A percentile compares a stretch with the other conserved stretches of the same genome.
Evolutionary conservation across 2,797 vertebrate species (phyloP).

Genomic region (Sebastes baramenuke): DNA sequence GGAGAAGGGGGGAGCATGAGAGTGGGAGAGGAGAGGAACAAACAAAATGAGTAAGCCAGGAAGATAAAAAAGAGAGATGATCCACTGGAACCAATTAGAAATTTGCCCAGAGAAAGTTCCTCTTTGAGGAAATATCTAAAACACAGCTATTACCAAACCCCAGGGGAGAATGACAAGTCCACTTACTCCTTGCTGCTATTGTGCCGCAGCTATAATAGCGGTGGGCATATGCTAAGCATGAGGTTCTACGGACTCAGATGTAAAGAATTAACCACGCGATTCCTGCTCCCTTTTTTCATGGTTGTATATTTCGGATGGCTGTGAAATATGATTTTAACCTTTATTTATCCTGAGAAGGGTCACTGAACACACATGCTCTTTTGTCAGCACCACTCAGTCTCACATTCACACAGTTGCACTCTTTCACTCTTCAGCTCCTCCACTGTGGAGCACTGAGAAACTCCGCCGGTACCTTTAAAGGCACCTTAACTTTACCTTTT

Average conservation of each 20-base stretch:
- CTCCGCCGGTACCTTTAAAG: background rate
- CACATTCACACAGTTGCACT: constrained; percentile 27
- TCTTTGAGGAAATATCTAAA: constrained; percentile 70
- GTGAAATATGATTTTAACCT: constrained; percentile 57
- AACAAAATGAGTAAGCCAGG: constrained; percentile 38
- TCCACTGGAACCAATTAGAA: constrained; percentile 82
- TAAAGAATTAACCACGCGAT: constrained; percentile 25
- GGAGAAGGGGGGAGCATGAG: constrained; percentile 39
- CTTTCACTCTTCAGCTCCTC: constrained; percentile 5
- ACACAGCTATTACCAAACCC: constrained; percentile 57
- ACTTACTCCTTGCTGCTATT: constrained; percentile 30
- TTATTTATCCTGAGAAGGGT: constrained; percentile 52
- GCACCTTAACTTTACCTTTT: background rate
- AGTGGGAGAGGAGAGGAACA: constrained; percentile 36
- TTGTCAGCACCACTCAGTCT: constrained; percentile 56
- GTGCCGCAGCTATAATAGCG: constrained; percentile 42
- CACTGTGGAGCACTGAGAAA: background rate
- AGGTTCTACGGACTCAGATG: constrained; percentile 46
- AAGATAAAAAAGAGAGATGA: constrained; percentile 62
- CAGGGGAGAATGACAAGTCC: constrained; percentile 53
- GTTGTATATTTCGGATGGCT: constrained; percentile 19
- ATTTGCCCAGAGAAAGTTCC: constrained; percentile 69
- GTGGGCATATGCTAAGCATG: constrained; percentile 55
- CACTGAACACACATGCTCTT: constrained; percentile 54
- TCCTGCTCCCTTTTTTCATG: constrained; percentile 6